phyloP scores from a whole-genome alignment of 2,113 vertebrate genomes.

The Syrrhaptes paradoxus region DNA sequence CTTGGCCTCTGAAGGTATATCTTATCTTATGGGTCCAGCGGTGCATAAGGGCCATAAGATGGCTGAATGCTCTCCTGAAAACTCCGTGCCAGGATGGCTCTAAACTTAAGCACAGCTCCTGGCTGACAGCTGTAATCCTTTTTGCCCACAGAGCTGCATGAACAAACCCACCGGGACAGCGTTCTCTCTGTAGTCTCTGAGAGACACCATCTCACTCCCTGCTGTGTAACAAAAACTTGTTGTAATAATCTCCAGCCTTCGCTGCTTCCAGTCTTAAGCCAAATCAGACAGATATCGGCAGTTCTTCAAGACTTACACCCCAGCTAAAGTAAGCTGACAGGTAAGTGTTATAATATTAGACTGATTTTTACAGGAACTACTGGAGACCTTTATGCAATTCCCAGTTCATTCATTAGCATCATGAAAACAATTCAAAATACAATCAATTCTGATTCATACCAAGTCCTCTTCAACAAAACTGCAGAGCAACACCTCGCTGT shows the following conservation, averaged over 20 bases:
- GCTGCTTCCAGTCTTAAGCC: background rate
- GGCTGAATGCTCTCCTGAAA: too few species aligned
- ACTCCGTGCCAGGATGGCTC: background rate
- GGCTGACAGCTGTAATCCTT: background rate
- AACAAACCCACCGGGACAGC: background rate
- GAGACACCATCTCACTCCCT: background rate
- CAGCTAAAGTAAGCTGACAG: background rate
- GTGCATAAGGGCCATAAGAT: background rate
- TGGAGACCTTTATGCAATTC: background rate
- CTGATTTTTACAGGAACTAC: background rate
- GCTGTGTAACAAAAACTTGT: background rate
- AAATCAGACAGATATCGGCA: background rate
- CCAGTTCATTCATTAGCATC: background rate
- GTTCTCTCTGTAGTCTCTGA: accelerated
- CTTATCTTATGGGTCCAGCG: background rate
- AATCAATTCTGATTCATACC: background rate
- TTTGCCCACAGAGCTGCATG: accelerated
- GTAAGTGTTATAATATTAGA: too few species aligned
- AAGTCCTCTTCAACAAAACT: background rate
- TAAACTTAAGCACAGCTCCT: background rate
- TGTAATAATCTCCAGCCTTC: background rate
- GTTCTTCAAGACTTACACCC: background rate
- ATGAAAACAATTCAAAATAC: background rate
- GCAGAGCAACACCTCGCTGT: background rate
- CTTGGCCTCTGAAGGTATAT: background rate